These are phyloP conservation scores for Exaiptasia diaphana DNA, from an alignment of 64 coral and sea anemone genomes.

Conservation along the genomic window DNA sequence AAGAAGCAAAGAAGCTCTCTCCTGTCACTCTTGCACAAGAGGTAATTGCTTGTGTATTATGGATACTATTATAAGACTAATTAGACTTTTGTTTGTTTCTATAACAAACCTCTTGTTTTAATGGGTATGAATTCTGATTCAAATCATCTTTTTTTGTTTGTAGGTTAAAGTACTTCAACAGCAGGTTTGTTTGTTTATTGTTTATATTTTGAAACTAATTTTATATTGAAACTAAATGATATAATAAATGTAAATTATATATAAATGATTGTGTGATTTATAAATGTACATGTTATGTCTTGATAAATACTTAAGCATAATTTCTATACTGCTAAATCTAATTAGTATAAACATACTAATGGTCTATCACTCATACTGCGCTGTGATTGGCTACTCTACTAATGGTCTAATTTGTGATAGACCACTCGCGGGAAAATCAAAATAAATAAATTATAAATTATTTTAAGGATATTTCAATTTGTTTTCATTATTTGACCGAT, in stretches of 20 bases:
- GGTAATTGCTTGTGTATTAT: slow-evolving; percentile 57
- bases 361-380: too few species aligned
- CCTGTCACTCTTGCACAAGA: slow-evolving; percentile 69
- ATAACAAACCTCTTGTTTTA: too few species aligned
- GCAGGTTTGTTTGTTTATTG: slow-evolving; percentile 3
- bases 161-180: slow-evolving; percentile 57
- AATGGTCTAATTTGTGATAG: too few species aligned
- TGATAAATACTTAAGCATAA: background rate
- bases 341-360: too few species aligned
- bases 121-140: background rate
- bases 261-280: background rate
- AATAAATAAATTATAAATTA: too few species aligned
- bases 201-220: background rate
- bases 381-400: too few species aligned
- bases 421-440: too few species aligned
- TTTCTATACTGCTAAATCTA: background rate
- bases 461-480: too few species aligned
- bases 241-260: background rate
- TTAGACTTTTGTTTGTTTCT: too few species aligned
- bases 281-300: background rate
- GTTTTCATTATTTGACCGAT: too few species aligned
- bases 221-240: background rate
- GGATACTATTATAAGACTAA: too few species aligned
- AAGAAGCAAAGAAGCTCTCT: slow-evolving; percentile 79
- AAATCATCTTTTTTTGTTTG: background rate